Evolutionary conservation across 1,140 invertebrate genomes (phyloP).

Genomic region (Bombus breviceps): DNA sequence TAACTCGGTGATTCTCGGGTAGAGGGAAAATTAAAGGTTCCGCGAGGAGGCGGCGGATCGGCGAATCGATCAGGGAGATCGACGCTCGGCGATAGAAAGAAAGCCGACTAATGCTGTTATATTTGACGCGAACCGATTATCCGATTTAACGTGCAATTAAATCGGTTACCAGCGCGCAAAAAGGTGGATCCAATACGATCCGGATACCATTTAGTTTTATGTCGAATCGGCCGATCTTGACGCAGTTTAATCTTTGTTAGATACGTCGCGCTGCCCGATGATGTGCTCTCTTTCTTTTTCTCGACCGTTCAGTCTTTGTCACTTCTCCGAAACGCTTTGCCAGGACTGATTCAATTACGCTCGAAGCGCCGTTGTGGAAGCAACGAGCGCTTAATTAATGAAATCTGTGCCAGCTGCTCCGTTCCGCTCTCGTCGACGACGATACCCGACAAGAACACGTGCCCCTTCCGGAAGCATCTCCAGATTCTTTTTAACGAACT

Average conservation of each 20-base stretch:
- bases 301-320: neutral
- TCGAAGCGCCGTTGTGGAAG: conserved; percentile 70
- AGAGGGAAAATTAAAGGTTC: neutral
- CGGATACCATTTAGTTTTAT: neutral
- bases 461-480: conserved; percentile 43
- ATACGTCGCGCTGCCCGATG: conserved; percentile 49
- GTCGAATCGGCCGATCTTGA: conserved; percentile 33
- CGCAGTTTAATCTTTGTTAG: conserved; percentile 69
- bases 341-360: conserved; percentile 73
- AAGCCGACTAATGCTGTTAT: neutral
- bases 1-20: neutral
- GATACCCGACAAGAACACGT: conserved; percentile 31
- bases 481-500: conserved; percentile 41
- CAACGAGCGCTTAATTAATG: conserved; percentile 77
- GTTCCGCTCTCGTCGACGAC: conserved; percentile 26
- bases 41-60: neutral
- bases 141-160: neutral
- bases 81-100: neutral
- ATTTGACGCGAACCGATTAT: conserved; percentile 1
- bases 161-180: neutral
- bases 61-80: neutral
- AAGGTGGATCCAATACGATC: neutral
- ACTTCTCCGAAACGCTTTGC: conserved; percentile 62
- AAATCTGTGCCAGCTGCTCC: conserved; percentile 73
- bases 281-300: neutral